Evolutionary conservation across 1,140 invertebrate species (phyloP), one percentile per base, ranked within the genome.

Genomic region (Drosophila melanica): DNA sequence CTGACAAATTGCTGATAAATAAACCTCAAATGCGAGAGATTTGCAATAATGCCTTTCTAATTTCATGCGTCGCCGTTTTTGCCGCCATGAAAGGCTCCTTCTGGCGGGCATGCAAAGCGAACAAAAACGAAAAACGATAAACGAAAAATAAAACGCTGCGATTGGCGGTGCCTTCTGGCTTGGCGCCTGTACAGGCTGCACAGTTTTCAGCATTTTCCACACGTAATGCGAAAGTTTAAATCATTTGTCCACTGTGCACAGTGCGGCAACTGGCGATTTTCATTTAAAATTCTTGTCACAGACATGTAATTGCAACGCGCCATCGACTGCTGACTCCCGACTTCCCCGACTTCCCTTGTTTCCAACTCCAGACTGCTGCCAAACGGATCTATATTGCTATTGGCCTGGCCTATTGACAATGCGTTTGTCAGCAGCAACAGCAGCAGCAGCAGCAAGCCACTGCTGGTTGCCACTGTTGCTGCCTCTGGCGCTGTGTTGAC

Each of bases 211-310:
- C 70, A 90, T 90, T 90, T 90, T 82, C 79, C 82, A 90, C 87
- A 90, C 87, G 87, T 90, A 84, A 79, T 72, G 74, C 77, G 82
- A 84, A 90, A 90, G 89, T 89, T 87, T 89, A 79, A 87, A 90
- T 90, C 86, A 90, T 90, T 90, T 90, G 85, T 90, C 82, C 82
- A 75, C 55, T 58, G 72, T 65, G 75, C 75, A 66, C 68, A 65
- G 57, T 50, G 54, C 66, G 59, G 58, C 65, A 75, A 76, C 84
- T 76, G 77, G 65, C 68, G 66, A 74, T 78, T 77, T 81, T 90
- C 89, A 90, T 90, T 90, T 90, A 75, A 84, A 85, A 90, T 90
- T 90, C 87, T 90, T 90, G 87, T 90, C 87, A 90, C 89, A 90
- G 77, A 91, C 87, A 80, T 90, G 85, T 90, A 90, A 90, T 80